Evolutionary conservation across 1,140 invertebrate genomes (phyloP), one percentile per base, ranked within the genome.

Genomic region (Andrena cerasifolii): DNA sequence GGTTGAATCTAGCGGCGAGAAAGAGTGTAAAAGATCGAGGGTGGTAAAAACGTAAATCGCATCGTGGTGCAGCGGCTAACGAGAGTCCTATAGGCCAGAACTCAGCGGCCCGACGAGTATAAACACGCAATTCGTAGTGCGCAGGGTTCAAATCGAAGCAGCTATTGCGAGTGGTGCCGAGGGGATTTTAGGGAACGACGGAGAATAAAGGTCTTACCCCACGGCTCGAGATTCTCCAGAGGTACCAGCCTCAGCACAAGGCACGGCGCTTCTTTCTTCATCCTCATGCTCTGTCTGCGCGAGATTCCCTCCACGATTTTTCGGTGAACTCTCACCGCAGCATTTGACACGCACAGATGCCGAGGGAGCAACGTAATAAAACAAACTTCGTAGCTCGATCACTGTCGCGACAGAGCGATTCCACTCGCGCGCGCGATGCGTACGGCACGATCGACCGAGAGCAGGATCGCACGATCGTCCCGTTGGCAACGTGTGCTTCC

Each of bases 181-280:
- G n/a, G n/a, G n/a, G n/a, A n/a, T n/a, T n/a, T n/a, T n/a, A n/a
- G n/a, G n/a, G n/a, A n/a, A 40, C 51, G 3, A 8, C 3, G 0
- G 7, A 26, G 16, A 1, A 26, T 0, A 18, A 56, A 51, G 56
- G 10, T 53, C 93, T 88, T 92, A 94, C 94, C 92, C 90, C 93
- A 93, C 78, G 91, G 89, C 58, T 93, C 93, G 56, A 92, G 87
- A 65, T 89, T 88, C 68, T 91, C 88, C 43, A 95, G 87, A 74
- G 94, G 94, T 83, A 94, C 93, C 70, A 94, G 94, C 80, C 93
- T 92, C 24, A 95, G 89, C 43, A 95, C 93, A 70, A 95, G 93
- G 86, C 94, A 95, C 83, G 94, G 94, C 74, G 94, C 94, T 88
- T 94, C 93, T 88, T 94, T 93, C 91, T 95, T 95, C 87, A 95